These are phyloP conservation scores for Eretmocerus hayati DNA, from an alignment of 2,888 invertebrate species.

Conservation along the genomic window DNA sequence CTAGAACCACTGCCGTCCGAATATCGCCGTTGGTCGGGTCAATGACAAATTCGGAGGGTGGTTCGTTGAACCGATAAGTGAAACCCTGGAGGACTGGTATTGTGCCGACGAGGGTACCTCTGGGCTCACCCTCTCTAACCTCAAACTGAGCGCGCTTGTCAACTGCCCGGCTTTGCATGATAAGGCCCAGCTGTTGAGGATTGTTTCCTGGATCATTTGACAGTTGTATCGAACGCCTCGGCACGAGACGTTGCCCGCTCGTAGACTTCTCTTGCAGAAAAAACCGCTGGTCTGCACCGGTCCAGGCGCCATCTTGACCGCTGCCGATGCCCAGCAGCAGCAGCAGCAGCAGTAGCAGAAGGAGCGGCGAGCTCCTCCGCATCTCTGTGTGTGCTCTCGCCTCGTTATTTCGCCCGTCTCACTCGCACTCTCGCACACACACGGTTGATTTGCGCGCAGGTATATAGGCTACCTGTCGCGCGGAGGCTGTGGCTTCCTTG, in stretches of 20 bases:
- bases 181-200: slow-evolving; percentile 37
- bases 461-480: background rate
- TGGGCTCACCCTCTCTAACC: slow-evolving; percentile 77
- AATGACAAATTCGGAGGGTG: slow-evolving; percentile 77
- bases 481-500: too few species aligned
- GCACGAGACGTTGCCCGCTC: slow-evolving; percentile 34
- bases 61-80: slow-evolving; percentile 89
- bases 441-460: background rate
- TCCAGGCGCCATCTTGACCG: slow-evolving; percentile 15
- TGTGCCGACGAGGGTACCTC: slow-evolving; percentile 76
- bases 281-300: background rate
- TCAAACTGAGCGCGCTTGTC: slow-evolving; percentile 81
- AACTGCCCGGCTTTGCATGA: slow-evolving; percentile 81
- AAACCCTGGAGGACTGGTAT: slow-evolving; percentile 84
- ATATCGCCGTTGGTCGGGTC: slow-evolving; percentile 82
- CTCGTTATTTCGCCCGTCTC: background rate
- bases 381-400: background rate
- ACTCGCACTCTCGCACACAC: slow-evolving; percentile 13
- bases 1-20: slow-evolving; percentile 71
- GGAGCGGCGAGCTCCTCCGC: slow-evolving; percentile 30
- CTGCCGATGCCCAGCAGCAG: slow-evolving; percentile 30
- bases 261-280: background rate
- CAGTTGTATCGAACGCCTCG: slow-evolving; percentile 40
- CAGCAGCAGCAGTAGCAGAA: slow-evolving; percentile 37
- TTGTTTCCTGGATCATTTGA: slow-evolving; percentile 35